Conservation (phyloP, 35 echinoderm and acorn worm species). For the Apostichopus parvimensis region DNA sequence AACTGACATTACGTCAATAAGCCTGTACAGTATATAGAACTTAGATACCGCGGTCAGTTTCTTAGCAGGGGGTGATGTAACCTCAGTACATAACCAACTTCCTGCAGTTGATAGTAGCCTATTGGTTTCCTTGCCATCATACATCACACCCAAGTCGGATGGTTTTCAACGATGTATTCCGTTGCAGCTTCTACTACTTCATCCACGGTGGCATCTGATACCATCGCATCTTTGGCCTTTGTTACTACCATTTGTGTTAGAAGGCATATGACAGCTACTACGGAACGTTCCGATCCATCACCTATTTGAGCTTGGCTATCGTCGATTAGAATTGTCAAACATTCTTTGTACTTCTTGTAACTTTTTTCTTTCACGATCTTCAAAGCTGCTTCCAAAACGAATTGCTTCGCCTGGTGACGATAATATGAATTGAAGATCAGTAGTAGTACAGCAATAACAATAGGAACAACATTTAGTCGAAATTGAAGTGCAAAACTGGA, state of each 20-base stretch:
- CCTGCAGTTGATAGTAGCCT: too few species aligned
- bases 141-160: not conserved
- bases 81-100: not conserved
- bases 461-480: too few species aligned
- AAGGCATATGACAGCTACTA: not conserved
- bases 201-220: not conserved
- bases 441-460: too few species aligned
- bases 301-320: not conserved
- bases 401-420: not conserved
- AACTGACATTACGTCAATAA: too few species aligned
- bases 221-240: constrained; percentile 3
- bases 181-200: not conserved
- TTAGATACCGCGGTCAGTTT: too few species aligned
- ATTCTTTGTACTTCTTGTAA: constrained; percentile 34
- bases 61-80: not conserved
- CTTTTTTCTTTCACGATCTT: not conserved
- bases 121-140: not conserved
- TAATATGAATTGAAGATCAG: not conserved
- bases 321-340: not conserved
- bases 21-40: too few species aligned
- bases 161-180: not conserved
- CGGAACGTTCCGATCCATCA: not conserved
- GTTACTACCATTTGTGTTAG: not conserved
- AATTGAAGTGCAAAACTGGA: too few species aligned
- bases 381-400: not conserved